Percentiles rank a stretch among this genome's conserved stretches.
Evolutionary conservation across 1,140 invertebrate genomes (phyloP).

Genomic region (Tetranychus urticae): DNA sequence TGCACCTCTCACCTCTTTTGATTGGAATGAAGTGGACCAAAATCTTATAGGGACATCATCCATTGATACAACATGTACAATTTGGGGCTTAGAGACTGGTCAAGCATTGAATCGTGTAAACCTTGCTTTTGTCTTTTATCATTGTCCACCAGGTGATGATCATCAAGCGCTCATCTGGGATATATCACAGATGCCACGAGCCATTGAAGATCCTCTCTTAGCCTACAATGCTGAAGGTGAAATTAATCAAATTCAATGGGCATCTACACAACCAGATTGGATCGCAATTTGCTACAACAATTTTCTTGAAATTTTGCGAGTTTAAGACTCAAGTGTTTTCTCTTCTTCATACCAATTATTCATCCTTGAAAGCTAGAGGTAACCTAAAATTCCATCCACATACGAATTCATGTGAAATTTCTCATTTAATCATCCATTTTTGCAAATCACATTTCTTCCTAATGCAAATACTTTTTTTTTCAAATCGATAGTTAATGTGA

Average conservation of each 20-base stretch:
- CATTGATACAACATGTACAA: slow-evolving; percentile 98
- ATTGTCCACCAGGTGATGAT: slow-evolving; percentile 50
- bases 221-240: slow-evolving; percentile 96
- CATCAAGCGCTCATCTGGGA: slow-evolving; percentile 99
- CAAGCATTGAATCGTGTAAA: slow-evolving; percentile 62
- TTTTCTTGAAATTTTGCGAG: slow-evolving; percentile 84
- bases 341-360: no score
- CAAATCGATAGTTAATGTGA: no score
- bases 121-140: slow-evolving; percentile 20
- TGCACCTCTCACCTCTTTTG: slow-evolving; percentile 92
- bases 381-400: no score
- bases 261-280: slow-evolving; percentile 98
- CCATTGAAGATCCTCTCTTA: slow-evolving; percentile 97
- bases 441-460: no score
- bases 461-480: no score
- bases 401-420: no score
- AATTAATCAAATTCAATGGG: slow-evolving; percentile 99
- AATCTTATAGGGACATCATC: slow-evolving; percentile 93
- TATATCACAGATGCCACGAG: slow-evolving; percentile 93
- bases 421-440: no score
- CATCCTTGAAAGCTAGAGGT: no score
- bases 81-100: slow-evolving; percentile 84
- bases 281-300: slow-evolving; percentile 98
- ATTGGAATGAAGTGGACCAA: slow-evolving; percentile 99
- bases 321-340: slow-evolving; percentile 38